Base-by-base conservation (phyloP, 2,797 vertebrate genomes). In the Alectoris magna region DNA sequence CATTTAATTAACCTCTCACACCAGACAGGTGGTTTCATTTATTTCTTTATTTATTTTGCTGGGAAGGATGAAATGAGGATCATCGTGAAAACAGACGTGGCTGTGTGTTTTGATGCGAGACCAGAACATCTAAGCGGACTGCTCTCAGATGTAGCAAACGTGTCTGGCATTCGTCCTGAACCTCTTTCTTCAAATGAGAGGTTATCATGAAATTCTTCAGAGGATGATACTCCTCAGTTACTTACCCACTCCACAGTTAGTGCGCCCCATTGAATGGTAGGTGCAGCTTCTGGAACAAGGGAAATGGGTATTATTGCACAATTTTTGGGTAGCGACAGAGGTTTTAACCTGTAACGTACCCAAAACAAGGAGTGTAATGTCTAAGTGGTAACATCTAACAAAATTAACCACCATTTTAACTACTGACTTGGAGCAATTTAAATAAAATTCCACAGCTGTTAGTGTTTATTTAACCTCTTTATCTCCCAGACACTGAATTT, bases 401-500 rank as follows among this genome's bases (percentile, higher is more conserved):
- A 71, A 83, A 92, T 78, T 89, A 95, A 64, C 62, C 41, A 74
- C 29, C 13, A 56, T 88, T 91, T 79, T 62, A 90, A 64, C 31
- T 10, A 87, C 34, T 29, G 72, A 43, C 21, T 67, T 62, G 24
- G 31, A 84, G 27, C 58, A 22, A 81, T 72, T 87, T 60, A 72
- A 91, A 69, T 53, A 51, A 51, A 69, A 77, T 55, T 83, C 74
- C 64, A 12, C 76, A 64, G 89, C 76, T 85, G 75, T 56, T 90
- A 94, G 19, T 55, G 63, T 64, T 88, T 49, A 31, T 80, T 93
- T 94, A 74, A 75, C 73, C 43, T 38, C 73, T 95, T 92, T 91
- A 66, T 82, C 63, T 84, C 64, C 88, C 7, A 1, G 55, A 43
- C 56, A 69, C 18, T 51, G 74, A 68, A 84, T 71, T 84, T 95